Evolutionary conservation across 1,140 invertebrate species (phyloP).

Genomic region (Pseudomyrmex gracilis): DNA sequence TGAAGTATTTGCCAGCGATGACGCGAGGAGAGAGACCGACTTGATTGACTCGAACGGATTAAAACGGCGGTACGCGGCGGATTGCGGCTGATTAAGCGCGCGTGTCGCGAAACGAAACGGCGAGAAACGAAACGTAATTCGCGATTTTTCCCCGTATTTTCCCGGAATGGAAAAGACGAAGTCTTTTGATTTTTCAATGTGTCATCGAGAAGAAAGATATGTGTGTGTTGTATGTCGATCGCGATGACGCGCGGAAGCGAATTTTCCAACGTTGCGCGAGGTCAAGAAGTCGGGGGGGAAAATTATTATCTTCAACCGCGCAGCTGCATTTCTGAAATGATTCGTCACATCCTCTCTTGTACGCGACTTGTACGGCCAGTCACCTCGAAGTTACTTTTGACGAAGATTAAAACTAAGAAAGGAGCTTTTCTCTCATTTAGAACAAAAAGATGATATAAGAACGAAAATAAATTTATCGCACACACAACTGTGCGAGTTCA

Average conservation of each 20-base stretch:
- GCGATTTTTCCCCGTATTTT: background rate
- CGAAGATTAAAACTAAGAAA: no score
- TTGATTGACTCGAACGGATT: conserved; percentile 49
- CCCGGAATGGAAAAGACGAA: background rate
- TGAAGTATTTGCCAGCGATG: conserved; percentile 57
- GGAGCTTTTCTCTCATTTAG: no score
- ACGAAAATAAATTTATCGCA: conserved; percentile 21
- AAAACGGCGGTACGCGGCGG: conserved; percentile 42
- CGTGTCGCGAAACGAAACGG: conserved; percentile 18
- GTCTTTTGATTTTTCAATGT: no score
- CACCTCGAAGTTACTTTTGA: background rate
- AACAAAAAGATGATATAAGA: no score
- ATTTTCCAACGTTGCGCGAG: conserved; percentile 12
- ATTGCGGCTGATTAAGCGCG: conserved; percentile 45
- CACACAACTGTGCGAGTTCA: no score
- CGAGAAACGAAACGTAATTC: background rate
- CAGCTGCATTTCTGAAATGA: background rate
- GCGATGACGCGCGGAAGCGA: background rate
- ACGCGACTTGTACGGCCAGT: background rate
- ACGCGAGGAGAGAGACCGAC: conserved; percentile 20
- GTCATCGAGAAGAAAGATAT: no score
- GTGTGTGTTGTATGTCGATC: background rate
- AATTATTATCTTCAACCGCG: conserved; percentile 14
- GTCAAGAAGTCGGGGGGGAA: background rate
- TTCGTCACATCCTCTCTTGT: conserved; percentile 16